Conservation (phyloP, 1,140 invertebrate genomes). For the Saccostrea glomerata region DNA sequence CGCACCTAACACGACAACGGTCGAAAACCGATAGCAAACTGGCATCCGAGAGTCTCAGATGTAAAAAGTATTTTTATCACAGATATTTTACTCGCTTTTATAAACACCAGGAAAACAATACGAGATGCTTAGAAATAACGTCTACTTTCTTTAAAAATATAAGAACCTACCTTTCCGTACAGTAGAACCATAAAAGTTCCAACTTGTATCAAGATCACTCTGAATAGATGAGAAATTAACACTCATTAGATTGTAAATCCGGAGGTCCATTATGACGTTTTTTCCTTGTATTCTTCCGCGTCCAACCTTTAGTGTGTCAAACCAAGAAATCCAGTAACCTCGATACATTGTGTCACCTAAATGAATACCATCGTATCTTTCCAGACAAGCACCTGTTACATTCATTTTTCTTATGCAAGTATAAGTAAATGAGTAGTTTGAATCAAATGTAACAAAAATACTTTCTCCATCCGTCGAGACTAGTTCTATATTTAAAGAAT, state of each 20-base stretch:
- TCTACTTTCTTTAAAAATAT: too few relatives aligned
- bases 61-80: too few relatives aligned
- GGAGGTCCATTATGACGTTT: neutral
- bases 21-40: too few relatives aligned
- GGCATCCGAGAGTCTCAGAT: too few relatives aligned
- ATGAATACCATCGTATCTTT: neutral
- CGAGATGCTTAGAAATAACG: too few relatives aligned
- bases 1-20: too few relatives aligned
- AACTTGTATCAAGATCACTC: neutral
- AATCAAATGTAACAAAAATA: neutral
- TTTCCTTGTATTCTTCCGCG: conserved; percentile 11
- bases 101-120: too few relatives aligned
- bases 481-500: neutral
- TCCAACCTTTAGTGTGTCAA: neutral
- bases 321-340: neutral
- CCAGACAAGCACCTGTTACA: neutral
- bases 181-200: neutral
- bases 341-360: neutral
- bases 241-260: neutral
- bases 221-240: neutral
- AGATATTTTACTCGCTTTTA: too few relatives aligned
- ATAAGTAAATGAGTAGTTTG: neutral
- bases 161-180: neutral
- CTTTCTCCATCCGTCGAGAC: neutral
- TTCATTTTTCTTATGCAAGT: neutral